Conservation (phyloP, 2,797 vertebrate genomes). For the Hoplostethus atlanticus region DNA sequence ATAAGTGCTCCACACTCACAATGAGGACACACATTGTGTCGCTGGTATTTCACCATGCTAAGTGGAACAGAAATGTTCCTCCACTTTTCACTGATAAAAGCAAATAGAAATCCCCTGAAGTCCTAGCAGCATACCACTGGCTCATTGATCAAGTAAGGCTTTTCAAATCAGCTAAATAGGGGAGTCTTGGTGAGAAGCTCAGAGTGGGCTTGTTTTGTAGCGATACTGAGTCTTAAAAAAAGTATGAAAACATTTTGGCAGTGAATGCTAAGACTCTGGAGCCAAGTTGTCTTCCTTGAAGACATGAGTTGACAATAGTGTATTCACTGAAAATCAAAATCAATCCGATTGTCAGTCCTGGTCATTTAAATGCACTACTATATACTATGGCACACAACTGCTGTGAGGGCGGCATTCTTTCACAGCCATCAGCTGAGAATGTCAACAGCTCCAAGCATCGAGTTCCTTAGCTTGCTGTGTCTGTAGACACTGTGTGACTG, state of each 20-base stretch:
- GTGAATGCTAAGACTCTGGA: constrained; percentile 29
- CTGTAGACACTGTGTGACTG: constrained; percentile 15
- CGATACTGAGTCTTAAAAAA: neutral
- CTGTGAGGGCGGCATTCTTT: constrained; percentile 33
- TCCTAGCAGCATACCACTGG: constrained; percentile 26
- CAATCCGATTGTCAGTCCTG: constrained; percentile 32
- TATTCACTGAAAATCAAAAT: constrained; percentile 33
- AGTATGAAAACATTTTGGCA: constrained; percentile 19
- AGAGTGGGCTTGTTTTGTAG: constrained; percentile 29
- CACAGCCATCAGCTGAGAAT: constrained; percentile 38
- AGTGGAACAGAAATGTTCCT: constrained; percentile 32
- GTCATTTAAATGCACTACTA: neutral
- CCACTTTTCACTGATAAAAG: constrained; percentile 33
- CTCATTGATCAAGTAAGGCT: constrained; percentile 51
- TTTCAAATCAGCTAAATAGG: constrained; percentile 53
- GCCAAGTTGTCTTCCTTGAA: constrained; percentile 35
- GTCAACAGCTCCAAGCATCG: constrained; percentile 34
- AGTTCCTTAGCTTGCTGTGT: constrained; percentile 8
- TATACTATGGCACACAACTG: neutral
- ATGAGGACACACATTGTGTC: neutral
- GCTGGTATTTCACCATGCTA: constrained; percentile 10
- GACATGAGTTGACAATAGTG: constrained; percentile 16
- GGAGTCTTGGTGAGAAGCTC: constrained; percentile 35
- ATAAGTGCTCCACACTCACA: neutral
- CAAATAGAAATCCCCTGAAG: constrained; percentile 51